phyloP scores from a whole-genome alignment of 92 coral and sea anemone species.

The Zoanthus solanderi region DNA sequence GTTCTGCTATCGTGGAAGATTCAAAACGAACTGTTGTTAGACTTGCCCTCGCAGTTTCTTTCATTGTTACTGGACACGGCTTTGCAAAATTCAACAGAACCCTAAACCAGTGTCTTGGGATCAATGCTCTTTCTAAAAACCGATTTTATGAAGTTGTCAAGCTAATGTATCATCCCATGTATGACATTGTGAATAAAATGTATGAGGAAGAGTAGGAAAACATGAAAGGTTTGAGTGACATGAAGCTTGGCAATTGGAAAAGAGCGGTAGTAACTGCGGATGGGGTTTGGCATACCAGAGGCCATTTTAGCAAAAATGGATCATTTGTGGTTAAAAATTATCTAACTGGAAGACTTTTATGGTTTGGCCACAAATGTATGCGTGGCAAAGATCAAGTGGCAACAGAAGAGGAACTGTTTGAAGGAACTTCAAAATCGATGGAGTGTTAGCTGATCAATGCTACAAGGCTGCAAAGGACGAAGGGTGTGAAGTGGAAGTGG shows the following conservation, averaged over 20 bases:
- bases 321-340: conserved; percentile 31
- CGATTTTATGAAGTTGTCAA: too few species aligned
- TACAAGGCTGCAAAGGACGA: conserved; percentile 41
- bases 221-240: background rate
- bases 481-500: conserved; percentile 52
- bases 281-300: conserved; percentile 43
- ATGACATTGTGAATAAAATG: conserved; percentile 16
- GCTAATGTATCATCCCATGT: background rate
- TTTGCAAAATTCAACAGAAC: background rate
- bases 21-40: background rate
- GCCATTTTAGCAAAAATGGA: conserved; percentile 31
- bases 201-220: background rate
- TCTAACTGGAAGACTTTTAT: conserved; percentile 14
- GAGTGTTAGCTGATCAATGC: conserved; percentile 41
- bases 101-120: background rate
- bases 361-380: conserved; percentile 41
- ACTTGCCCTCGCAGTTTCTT: background rate
- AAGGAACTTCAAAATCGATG: background rate
- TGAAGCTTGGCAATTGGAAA: background rate
- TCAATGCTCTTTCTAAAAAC: background rate
- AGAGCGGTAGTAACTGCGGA: conserved; percentile 35
- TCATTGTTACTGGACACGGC: background rate
- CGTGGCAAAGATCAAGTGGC: conserved; percentile 6
- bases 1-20: background rate
- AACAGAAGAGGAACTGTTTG: conserved; percentile 45